Conservation (phyloP, 2,113 vertebrate genomes). For the Archilochus colubris region DNA sequence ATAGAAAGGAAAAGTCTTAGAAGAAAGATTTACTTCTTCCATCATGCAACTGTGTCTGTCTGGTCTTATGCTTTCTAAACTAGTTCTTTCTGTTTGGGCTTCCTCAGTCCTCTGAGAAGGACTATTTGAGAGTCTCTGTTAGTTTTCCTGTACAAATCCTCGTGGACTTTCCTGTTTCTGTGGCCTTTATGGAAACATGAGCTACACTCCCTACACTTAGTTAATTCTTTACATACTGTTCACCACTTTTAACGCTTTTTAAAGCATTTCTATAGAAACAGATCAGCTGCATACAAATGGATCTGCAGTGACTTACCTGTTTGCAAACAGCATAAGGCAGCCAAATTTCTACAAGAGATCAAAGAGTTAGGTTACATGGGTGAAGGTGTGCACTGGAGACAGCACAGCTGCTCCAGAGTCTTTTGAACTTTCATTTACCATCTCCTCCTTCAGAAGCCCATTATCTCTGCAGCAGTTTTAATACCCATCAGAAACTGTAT, state of each 20-base stretch:
- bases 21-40: neutral
- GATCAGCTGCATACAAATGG: neutral
- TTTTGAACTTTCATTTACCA: slow-evolving; percentile 37
- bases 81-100: neutral
- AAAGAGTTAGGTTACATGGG: neutral
- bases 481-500: neutral
- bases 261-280: neutral
- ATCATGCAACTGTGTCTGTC: neutral
- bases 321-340: slow-evolving; percentile 20
- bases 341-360: slow-evolving; percentile 6
- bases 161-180: neutral
- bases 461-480: neutral
- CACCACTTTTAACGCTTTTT: neutral
- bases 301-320: neutral
- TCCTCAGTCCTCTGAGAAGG: neutral
- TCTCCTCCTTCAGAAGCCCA: neutral
- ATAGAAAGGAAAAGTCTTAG: neutral
- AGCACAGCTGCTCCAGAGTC: slow-evolving; percentile 25
- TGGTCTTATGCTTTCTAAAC: neutral
- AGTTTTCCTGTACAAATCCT: neutral
- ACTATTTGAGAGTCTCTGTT: neutral
- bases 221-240: neutral
- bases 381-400: slow-evolving; percentile 5
- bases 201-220: neutral
- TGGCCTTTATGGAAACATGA: neutral